Base-by-base conservation (phyloP, 2,797 vertebrate genomes). In the Dicrostonyx torquatus region DNA sequence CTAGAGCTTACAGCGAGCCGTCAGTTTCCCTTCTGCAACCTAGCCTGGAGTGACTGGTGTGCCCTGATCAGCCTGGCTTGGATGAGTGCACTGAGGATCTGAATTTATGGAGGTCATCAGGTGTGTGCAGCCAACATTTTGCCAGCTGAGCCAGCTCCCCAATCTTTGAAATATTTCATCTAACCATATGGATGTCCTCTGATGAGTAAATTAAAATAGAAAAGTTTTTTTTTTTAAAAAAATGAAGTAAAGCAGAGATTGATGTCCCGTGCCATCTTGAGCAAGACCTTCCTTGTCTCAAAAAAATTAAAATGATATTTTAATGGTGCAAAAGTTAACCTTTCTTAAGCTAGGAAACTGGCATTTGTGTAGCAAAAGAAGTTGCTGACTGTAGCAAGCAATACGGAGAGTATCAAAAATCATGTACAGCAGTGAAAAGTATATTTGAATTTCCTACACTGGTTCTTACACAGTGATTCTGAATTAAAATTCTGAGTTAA, bases 251-350 rank as follows among this genome's bases (percentile, higher is more conserved):
- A 55, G 37, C 37, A 55, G 24, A 72, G 10, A 37, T 29, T 43
- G 15, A 26, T 73, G 15, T 24, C 24, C 15, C n/a, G 5, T 58
- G 50, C 50, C 34, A 70, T 53, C 14, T 66, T 53, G 66, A 29
- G 34, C 34, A 70, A 85, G 48, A 37, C 10, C 2, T 40, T 85
- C 26, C 24, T 18, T 85, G 34, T 40, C 48, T 55, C 58, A 34
- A 86, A 85, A 43, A 80, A 86, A 62, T 75, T 48, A 60, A 75
- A 91, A 26, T 60, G 4, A 31, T 40, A 89, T 82, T 89, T 94
- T 72, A 72, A 76, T n/a, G 53, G 26, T 91, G 45, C 68, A 17
- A 64, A 50, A 92, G 8, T 91, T 77, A 64, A 87, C 84, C 37
- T 90, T 83, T 12, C 55, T 60, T 64, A 64, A 60, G 58, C 24